Base-by-base conservation (phyloP, 2,888 invertebrate species). In the Acrobasis suavella region DNA sequence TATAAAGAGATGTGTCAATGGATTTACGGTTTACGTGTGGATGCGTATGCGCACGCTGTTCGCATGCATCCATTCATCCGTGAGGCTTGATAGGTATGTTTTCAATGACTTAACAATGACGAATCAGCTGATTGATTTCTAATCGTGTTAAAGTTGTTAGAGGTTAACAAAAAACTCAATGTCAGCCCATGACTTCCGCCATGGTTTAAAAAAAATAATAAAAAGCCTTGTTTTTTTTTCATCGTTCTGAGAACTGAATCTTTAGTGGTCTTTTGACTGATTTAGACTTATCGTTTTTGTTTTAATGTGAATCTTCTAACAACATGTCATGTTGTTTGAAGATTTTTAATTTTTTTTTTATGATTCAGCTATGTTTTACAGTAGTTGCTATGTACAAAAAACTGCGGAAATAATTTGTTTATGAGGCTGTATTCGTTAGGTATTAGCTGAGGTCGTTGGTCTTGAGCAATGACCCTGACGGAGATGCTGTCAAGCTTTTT, bases 1-100 rank as follows among this genome's bases (percentile, higher is more conserved):
- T 78, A 82, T 82, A 77, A 70, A 75, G 83, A 84, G 83, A 87
- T 88, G 86, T 88, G 86, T 91, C 87, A 91, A 90, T 90, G 91
- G 88, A 80, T 83, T 56, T 55, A 32, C 32, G 32, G 16, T 55
- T 80, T 76, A 69, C 74, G 73, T 64, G 65, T 67, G 74, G 46
- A 38, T 63, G 80, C 84, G 86, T 78, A 73, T 72, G 84, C 85
- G 87, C 85, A 81, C 75, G 75, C 70, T 49, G 72, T 65, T 66
- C 65, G 72, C 56, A 16, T 39, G 67, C 65, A 69, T 69, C 69
- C 86, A 85, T 86, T 85, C 81, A 84, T 79, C 76, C 78, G 77
- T 75, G 76, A 74, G 74, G 68, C 74, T 74, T 78, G 81, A 81
- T 90, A 85, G 90, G 89, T 90, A 77, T 68, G 72, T 75, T 75